These are phyloP conservation scores for Yoshiicerus persimilis DNA, from an alignment of 1,140 invertebrate genomes.

Conservation along the genomic window DNA sequence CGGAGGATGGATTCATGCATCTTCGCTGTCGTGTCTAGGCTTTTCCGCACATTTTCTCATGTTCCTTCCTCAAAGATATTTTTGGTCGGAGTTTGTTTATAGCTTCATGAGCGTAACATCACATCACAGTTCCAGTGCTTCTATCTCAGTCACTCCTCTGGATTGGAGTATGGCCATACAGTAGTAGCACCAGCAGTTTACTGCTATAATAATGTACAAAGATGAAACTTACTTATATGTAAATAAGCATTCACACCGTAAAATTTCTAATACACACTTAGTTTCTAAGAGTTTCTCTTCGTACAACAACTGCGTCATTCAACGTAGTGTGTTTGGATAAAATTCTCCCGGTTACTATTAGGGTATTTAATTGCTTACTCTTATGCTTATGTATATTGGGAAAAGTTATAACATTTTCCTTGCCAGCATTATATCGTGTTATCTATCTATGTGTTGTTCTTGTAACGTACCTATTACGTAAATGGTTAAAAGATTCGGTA, in stretches of 20 bases:
- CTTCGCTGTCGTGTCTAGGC: neutral
- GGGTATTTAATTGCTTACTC: neutral
- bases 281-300: neutral
- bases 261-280: neutral
- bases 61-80: slow-evolving; percentile 15
- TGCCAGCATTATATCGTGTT: neutral
- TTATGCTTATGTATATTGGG: neutral
- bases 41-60: slow-evolving; percentile 17
- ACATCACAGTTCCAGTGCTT: neutral
- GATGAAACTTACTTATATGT: neutral
- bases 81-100: slow-evolving; percentile 8
- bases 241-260: neutral
- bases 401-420: neutral
- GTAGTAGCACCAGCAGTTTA: too few species aligned
- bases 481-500: neutral
- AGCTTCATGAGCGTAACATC: neutral
- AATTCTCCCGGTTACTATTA: neutral
- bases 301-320: too few species aligned
- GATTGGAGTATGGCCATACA: neutral
- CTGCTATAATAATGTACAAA: neutral
- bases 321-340: too few species aligned
- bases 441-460: neutral
- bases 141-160: neutral
- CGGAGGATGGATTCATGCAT: slow-evolving; percentile 13
- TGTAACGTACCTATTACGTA: neutral